Evolutionary conservation across 2,113 vertebrate species (phyloP).

Genomic region (Apeltes quadracus): DNA sequence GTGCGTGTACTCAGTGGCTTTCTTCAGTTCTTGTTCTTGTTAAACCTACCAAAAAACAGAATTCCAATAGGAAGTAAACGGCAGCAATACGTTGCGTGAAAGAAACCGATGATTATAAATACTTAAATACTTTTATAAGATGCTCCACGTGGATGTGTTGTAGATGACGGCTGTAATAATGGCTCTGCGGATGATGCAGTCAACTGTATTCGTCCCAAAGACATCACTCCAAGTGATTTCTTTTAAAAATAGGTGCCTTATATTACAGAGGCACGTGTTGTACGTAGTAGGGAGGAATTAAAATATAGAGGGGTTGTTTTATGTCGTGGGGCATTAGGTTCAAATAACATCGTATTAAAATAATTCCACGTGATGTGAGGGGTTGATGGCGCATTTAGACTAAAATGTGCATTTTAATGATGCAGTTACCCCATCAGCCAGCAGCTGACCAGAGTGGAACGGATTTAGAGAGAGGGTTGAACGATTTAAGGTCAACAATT

Average conservation of each 20-base stretch:
- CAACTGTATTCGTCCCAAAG: not conserved
- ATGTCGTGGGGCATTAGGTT: slow-evolving; percentile 14
- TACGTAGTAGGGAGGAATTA: slow-evolving; percentile 4
- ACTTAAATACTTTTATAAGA: not conserved
- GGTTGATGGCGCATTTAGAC: slow-evolving; percentile 25
- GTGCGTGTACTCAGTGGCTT: not conserved
- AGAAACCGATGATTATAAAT: not conserved
- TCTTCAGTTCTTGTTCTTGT: not conserved
- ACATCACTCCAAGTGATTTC: slow-evolving; percentile 17
- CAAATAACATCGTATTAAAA: slow-evolving; percentile 2
- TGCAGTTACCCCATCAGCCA: not conserved
- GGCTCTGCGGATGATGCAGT: slow-evolving; percentile 12
- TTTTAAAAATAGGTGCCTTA: not conserved
- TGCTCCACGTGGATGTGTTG: not conserved
- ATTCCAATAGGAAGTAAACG: not conserved
- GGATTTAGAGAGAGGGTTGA: slow-evolving; percentile 2
- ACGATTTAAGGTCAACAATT: slow-evolving; percentile 4
- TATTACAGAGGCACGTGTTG: not conserved
- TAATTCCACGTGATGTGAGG: not conserved
- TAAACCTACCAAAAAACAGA: not conserved
- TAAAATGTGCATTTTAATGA: slow-evolving; percentile 22
- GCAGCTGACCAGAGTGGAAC: not conserved
- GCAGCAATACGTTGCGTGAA: not conserved
- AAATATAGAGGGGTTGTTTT: slow-evolving; percentile 10
- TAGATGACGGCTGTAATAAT: slow-evolving; percentile 15